Evolutionary conservation across 2,888 invertebrate genomes (phyloP).

Genomic region (Andrena hattorfiana): DNA sequence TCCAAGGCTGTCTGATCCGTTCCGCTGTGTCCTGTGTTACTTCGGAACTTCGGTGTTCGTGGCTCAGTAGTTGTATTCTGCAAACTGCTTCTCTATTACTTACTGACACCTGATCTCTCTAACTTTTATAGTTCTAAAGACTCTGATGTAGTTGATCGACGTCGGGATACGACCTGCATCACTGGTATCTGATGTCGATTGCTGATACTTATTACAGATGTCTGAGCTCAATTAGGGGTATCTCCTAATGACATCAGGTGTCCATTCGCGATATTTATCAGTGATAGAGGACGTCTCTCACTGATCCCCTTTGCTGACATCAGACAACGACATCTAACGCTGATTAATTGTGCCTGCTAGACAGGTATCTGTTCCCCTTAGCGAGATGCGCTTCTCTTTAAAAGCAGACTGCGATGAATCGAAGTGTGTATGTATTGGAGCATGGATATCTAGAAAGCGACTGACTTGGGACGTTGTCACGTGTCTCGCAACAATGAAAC

Average conservation of each 20-base stretch:
- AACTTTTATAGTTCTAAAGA: background rate
- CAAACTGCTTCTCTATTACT: background rate
- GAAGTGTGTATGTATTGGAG: background rate
- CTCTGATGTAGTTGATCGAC: background rate
- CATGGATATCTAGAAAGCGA: background rate
- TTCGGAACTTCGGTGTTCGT: background rate
- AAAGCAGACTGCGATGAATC: background rate
- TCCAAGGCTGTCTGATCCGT: background rate
- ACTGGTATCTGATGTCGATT: background rate
- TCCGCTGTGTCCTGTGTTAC: background rate
- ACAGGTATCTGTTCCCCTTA: no score
- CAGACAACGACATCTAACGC: slow-evolving; percentile 10
- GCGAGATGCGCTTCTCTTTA: background rate
- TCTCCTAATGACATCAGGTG: slow-evolving; percentile 16
- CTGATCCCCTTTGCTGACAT: background rate
- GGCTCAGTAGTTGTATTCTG: background rate
- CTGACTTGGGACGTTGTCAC: slow-evolving; percentile 15
- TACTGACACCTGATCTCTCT: background rate
- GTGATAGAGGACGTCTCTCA: background rate
- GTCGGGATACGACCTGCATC: background rate
- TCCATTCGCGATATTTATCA: background rate
- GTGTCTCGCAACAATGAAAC: slow-evolving; percentile 30
- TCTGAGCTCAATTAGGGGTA: slow-evolving; percentile 14
- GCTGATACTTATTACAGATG: slow-evolving; percentile 7
- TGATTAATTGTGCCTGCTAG: background rate